A percentile compares a stretch with the other conserved stretches of the same genome.
phyloP scores from a whole-genome alignment of 2,113 vertebrate genomes.

The Xiphophorus maculatus region DNA sequence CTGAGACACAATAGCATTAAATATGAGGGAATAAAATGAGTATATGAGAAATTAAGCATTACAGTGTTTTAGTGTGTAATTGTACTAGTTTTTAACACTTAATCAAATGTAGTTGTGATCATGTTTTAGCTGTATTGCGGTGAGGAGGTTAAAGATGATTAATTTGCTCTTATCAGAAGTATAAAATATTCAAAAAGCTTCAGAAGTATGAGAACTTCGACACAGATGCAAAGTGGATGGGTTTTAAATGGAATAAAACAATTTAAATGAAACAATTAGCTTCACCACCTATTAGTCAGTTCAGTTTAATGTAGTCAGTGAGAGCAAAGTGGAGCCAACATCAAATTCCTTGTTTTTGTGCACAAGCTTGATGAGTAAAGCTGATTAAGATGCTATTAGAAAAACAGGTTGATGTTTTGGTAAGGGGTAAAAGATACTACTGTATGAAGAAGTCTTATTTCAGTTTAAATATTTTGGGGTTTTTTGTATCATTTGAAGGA shows the following conservation, averaged over 20 bases:
- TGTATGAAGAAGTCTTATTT: not conserved
- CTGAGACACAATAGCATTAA: not conserved
- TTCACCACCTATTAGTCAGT: too few relatives aligned
- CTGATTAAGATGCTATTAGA: too few relatives aligned
- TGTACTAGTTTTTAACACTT: slow-evolving; percentile 7
- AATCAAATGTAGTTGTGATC: slow-evolving; percentile 18
- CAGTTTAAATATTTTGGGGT: not conserved
- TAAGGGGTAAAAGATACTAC: not conserved
- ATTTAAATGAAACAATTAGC: not conserved
- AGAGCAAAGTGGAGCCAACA: too few relatives aligned
- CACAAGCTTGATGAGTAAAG: too few relatives aligned
- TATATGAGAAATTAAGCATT: not conserved
- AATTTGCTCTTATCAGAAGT: slow-evolving; percentile 18
- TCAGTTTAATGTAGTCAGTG: too few relatives aligned
- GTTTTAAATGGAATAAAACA: too few relatives aligned
- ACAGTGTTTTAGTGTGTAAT: not conserved
- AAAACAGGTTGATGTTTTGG: not conserved
- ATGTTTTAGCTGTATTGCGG: not conserved
- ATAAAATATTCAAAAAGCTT: slow-evolving; percentile 14
- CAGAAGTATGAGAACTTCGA: not conserved
- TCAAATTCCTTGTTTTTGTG: too few relatives aligned
- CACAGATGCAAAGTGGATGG: too few relatives aligned
- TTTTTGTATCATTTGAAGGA: not conserved
- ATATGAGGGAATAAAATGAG: not conserved
- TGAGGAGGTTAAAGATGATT: slow-evolving; percentile 26